Base-by-base conservation (phyloP, 2,113 vertebrate genomes). In the Hassar affinis region DNA sequence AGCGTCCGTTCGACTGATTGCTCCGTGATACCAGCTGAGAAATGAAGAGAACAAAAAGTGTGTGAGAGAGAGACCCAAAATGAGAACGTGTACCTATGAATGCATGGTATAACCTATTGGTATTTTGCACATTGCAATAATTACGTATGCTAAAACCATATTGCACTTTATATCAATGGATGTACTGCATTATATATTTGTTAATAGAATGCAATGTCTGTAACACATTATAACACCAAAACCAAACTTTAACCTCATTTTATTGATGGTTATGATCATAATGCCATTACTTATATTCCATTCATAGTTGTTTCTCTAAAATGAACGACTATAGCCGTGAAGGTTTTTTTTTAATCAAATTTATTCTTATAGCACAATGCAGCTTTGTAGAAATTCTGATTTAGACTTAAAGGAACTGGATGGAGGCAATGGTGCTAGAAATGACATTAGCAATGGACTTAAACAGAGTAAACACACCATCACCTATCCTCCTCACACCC, bases 11-110 rank as follows among this genome's bases (percentile, higher is more conserved):
- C 97, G 93, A 89, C 97, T 98, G 95, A 99, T 97, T 72, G 97
- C 95, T 85, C 98, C 98, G 0, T 99, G 98, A 93, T 99, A 99
- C 98, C 98, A 99, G 92, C 98, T 99, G 88, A 85, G 83, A 47
- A 5, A 25, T 33, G 68, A 59, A 20, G 17, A 10, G 59, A 25
- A 11, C 15, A 64, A 42, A 84, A 14, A 54, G 30, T 18, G 51
- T 51, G 2, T 14, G 78, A 38, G 20, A 25, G 0, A 30, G 2
- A 71, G 56, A 18, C 81, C 30, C 66, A 47, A 20, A 51, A 22
- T 20, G 6, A 56, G 51, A 76, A 35, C 1, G 27, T 33, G 30
- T 35, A 33, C 45, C 14, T 17, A 35, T 6, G 18, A 33, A 52
- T 54, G 17, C 14, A 51, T 30, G 27, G 10, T 74, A 30, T 9